Conservation (phyloP, 2,797 vertebrate genomes). For the Pitangus sulphuratus region DNA sequence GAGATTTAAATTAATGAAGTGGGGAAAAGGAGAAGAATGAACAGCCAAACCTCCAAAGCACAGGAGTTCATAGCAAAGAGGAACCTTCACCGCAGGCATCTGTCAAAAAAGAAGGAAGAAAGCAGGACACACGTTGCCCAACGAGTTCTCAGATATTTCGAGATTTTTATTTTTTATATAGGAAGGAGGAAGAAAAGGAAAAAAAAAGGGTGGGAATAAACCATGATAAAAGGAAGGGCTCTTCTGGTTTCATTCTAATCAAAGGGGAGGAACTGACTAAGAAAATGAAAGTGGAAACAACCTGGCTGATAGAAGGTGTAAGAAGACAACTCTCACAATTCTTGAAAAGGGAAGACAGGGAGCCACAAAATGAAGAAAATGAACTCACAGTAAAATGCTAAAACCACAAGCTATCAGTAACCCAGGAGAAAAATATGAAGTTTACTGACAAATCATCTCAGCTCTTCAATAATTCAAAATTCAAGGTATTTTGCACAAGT, state of each 20-base stretch:
- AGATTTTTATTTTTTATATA: neutral
- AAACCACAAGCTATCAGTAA: slow-evolving; percentile 7
- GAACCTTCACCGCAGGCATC: neutral
- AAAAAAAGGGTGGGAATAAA: accelerated
- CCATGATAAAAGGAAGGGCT: neutral
- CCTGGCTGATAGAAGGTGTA: neutral
- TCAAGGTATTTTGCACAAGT: neutral
- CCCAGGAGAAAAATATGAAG: neutral
- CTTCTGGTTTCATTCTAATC: neutral
- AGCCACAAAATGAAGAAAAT: neutral
- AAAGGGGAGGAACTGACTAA: neutral
- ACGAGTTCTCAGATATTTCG: neutral
- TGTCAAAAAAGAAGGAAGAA: neutral
- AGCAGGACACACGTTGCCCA: neutral
- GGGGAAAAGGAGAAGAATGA: neutral
- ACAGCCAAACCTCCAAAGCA: neutral
- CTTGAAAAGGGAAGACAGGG: neutral
- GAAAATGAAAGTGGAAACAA: neutral
- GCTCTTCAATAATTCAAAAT: neutral
- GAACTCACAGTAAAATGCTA: neutral
- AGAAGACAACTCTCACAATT: neutral
- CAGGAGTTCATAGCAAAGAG: neutral
- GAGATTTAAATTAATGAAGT: neutral
- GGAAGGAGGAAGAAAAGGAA: neutral
- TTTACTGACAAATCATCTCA: neutral